Conservation (phyloP, 37 sponge, comb jelly and placozoan species). For the Aphrocallistes beatrix region DNA sequence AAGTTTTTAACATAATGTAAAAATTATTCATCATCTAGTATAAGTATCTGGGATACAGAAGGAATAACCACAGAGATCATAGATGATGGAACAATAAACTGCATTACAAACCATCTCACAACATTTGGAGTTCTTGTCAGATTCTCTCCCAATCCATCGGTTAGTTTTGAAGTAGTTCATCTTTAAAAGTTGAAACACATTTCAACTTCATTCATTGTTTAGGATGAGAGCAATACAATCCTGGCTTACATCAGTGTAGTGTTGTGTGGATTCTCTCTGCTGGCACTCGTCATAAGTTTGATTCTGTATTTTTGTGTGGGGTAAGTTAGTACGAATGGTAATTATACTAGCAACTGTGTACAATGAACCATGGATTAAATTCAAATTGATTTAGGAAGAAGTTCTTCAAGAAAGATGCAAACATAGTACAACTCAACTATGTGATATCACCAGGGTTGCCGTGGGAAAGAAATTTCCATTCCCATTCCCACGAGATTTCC, state of each 20-base stretch:
- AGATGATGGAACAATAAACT: background rate
- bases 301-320: background rate
- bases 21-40: no score
- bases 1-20: no score
- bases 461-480: no score
- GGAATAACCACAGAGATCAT: background rate
- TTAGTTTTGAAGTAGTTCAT: background rate
- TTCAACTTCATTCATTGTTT: background rate
- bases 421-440: background rate
- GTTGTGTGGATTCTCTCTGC: background rate
- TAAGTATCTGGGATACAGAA: background rate
- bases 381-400: background rate
- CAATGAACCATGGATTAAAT: no score
- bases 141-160: background rate
- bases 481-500: no score
- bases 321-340: no score
- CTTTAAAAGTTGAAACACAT: background rate
- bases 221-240: background rate
- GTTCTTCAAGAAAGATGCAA: background rate
- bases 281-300: background rate
- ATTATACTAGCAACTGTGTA: no score
- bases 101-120: background rate
- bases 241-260: background rate
- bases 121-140: background rate
- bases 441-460: no score